Percentiles rank a stretch among this genome's conserved stretches.
Conservation (phyloP, 2,113 vertebrate genomes). For the Rhea americana region DNA sequence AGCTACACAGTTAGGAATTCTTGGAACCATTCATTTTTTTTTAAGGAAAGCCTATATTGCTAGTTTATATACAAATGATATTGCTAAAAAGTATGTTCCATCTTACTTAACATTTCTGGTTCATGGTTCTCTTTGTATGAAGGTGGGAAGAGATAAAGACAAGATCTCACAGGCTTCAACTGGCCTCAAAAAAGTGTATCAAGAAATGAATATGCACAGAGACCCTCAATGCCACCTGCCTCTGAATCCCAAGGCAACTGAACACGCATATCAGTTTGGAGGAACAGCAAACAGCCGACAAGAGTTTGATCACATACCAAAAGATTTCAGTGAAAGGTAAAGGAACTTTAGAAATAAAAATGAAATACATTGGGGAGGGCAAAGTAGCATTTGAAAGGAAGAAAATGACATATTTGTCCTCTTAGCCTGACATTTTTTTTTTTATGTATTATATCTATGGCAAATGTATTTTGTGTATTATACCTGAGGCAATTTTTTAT, state of each 20-base stretch:
- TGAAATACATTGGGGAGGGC: background rate
- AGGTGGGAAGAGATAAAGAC: slow-evolving; percentile 84
- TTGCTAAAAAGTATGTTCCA: background rate
- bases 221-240: slow-evolving; percentile 81
- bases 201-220: slow-evolving; percentile 52
- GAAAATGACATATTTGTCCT: background rate
- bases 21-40: background rate
- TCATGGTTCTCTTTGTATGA: slow-evolving; percentile 27
- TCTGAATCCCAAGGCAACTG: slow-evolving; percentile 76
- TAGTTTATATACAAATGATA: background rate
- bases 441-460: background rate
- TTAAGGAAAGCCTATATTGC: background rate
- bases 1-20: background rate
- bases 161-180: slow-evolving; percentile 68
- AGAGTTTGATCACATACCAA: slow-evolving; percentile 83
- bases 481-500: background rate
- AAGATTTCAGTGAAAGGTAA: slow-evolving; percentile 86
- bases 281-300: slow-evolving; percentile 89
- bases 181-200: slow-evolving; percentile 73
- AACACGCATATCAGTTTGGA: slow-evolving; percentile 83
- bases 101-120: background rate
- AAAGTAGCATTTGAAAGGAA: background rate
- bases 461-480: background rate
- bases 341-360: background rate
- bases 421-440: background rate